Evolutionary conservation across 2,888 invertebrate genomes (phyloP).

Genomic region (Galerucella nymphaeae): DNA sequence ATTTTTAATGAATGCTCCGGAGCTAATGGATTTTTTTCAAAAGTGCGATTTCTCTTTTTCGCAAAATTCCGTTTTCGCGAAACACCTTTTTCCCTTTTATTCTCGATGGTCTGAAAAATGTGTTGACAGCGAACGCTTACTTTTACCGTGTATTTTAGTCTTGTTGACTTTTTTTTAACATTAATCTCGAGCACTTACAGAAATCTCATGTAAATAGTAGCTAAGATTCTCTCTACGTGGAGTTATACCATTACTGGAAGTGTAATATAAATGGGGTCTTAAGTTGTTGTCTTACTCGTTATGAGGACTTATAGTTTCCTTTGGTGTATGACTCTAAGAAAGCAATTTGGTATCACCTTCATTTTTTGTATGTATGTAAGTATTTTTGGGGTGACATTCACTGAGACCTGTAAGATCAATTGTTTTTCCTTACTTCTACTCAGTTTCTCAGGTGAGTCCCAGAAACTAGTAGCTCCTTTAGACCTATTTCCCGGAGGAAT

Average conservation of each 20-base stretch:
- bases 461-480: too few species aligned
- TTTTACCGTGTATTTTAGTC: conserved; percentile 6
- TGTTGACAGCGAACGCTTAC: conserved; percentile 1
- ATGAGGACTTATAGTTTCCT: not conserved
- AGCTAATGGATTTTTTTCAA: not conserved
- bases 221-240: not conserved
- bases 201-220: conserved; percentile 8
- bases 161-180: conserved; percentile 6
- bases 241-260: not conserved
- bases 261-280: not conserved
- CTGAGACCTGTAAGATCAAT: too few species aligned
- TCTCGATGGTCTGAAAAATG: conserved; percentile 3
- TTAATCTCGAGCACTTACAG: not conserved
- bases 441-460: too few species aligned
- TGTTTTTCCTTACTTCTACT: too few species aligned
- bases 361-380: too few species aligned
- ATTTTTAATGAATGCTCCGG: not conserved
- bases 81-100: conserved; percentile 1
- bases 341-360: not conserved
- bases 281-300: not conserved
- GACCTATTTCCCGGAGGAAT: too few species aligned
- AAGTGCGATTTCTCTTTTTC: not conserved
- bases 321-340: not conserved
- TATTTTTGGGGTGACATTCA: too few species aligned
- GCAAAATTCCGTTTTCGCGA: not conserved